phyloP scores from a whole-genome alignment of 1,140 invertebrate species.

The Kradibia gibbosae region DNA sequence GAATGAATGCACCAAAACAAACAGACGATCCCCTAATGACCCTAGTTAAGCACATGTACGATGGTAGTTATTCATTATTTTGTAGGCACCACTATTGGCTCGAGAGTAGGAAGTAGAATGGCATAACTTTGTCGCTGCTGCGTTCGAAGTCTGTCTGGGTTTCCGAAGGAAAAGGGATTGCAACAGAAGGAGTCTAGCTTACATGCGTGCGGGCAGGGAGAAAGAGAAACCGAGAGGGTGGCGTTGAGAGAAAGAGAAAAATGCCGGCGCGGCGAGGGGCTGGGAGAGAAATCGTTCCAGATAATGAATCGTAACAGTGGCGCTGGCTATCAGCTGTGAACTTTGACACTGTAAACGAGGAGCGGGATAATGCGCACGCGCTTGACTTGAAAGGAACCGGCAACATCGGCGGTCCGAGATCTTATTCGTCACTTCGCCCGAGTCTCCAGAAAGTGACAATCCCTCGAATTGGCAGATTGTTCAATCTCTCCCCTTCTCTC shows the following conservation, averaged over 20 bases:
- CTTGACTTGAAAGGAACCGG: constrained; percentile 18
- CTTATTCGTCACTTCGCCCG: constrained; percentile 6
- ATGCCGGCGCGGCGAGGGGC: background rate
- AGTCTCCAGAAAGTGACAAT: constrained; percentile 38
- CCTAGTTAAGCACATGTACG: background rate
- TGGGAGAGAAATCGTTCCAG: constrained; percentile 41
- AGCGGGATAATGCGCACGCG: constrained; percentile 7
- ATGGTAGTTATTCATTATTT: background rate
- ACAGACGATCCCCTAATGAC: background rate
- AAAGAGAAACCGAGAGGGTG: too few relatives aligned
- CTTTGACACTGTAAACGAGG: constrained; percentile 40
- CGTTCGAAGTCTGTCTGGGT: too few relatives aligned
- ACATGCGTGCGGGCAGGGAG: background rate
- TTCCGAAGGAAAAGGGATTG: too few relatives aligned
- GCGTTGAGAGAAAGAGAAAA: background rate
- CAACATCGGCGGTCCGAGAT: constrained; percentile 9
- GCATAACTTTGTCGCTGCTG: background rate
- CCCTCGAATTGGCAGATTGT: background rate
- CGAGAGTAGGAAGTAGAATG: constrained; percentile 22
- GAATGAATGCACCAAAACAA: background rate
- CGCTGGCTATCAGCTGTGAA: constrained; percentile 46
- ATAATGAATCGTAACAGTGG: constrained; percentile 59
- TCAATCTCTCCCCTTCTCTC: background rate
- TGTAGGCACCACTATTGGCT: background rate
- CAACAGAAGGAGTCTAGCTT: background rate